Evolutionary conservation across 2,888 invertebrate species (phyloP), one percentile per base, ranked within the genome.

Genomic region (Drosophila cracens): DNA sequence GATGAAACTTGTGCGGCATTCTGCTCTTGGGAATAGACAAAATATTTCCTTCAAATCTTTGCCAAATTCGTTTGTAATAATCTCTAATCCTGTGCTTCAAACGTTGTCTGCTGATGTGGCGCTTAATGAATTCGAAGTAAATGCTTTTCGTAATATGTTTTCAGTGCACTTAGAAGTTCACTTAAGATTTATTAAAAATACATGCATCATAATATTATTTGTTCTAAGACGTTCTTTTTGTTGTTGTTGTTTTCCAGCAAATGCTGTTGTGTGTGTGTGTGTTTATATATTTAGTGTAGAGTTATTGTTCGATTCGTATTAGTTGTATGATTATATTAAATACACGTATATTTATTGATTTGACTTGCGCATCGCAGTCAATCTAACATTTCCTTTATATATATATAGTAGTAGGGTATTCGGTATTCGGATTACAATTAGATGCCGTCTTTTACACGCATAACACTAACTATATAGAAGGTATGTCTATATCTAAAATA

Each of bases 191-290:
- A 83, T 85, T 85, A 56, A 82, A 83, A 83, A 72, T 85, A 83
- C 83, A 78, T 83, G 80, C 80, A 83, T 83, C 80, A 78, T 85
- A 83, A 82, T 83, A 80, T 77, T 80, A 72, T 46, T 69, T 76
- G 61, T 65, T 73, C 48, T 70, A 60, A 57, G 58, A 58, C 46
- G 29, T 68, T 54, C 34, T 60, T 74, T 49, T 59, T 53, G 29
- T 58, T 68, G 29, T 71, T 40, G 27, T 61, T 70, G 34, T 65
- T 43, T 33, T 69, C 16, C 31, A 46, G 65, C 70, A 60, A 31
- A 60, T 59, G 51, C 48, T 52, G 52, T 36, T 56, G 5, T 64
- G 48, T 58, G n/a, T 33, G 4, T 60, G 31, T 43, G 25, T 56
- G 54, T 68, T 18, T 51, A 25, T 59, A 36, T 27, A 11, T 59